Evolutionary conservation across 2,797 vertebrate genomes (phyloP).

Genomic region (Lemur catta): DNA sequence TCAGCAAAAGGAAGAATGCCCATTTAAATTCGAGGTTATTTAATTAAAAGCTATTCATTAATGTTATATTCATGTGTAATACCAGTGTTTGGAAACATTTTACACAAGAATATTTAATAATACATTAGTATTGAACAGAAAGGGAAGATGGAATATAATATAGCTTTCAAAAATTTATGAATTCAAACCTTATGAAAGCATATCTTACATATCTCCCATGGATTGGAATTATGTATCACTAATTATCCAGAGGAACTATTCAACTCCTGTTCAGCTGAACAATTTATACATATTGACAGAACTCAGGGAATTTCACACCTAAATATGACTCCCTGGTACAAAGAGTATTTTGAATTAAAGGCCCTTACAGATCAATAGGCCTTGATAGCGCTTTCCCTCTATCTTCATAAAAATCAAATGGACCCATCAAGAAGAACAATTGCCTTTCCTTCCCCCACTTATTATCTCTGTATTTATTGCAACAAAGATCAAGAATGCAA

Average conservation of each 20-base stretch:
- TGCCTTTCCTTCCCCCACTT: not conserved
- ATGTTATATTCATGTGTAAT: not conserved
- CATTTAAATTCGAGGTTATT: slow-evolving; percentile 65
- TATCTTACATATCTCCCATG: not conserved
- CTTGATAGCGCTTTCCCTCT: not conserved
- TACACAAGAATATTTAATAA: not conserved
- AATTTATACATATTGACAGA: not conserved
- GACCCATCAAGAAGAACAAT: not conserved
- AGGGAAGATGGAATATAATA: not conserved
- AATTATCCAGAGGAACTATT: not conserved
- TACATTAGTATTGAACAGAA: not conserved
- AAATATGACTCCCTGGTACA: not conserved
- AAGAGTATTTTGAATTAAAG: not conserved
- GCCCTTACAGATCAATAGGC: not conserved
- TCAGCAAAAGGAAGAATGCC: slow-evolving; percentile 66
- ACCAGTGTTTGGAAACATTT: slow-evolving; percentile 20
- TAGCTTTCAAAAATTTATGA: not conserved
- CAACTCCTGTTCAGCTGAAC: not conserved
- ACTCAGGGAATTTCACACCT: not conserved
- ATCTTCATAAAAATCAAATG: not conserved
- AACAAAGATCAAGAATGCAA: not conserved
- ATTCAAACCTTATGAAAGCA: not conserved
- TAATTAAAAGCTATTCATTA: slow-evolving; percentile 68
- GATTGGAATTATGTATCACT: not conserved
- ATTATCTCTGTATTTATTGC: not conserved